These are phyloP conservation scores for Meganola albula DNA, from an alignment of 2,888 invertebrate genomes.

Conservation along the genomic window DNA sequence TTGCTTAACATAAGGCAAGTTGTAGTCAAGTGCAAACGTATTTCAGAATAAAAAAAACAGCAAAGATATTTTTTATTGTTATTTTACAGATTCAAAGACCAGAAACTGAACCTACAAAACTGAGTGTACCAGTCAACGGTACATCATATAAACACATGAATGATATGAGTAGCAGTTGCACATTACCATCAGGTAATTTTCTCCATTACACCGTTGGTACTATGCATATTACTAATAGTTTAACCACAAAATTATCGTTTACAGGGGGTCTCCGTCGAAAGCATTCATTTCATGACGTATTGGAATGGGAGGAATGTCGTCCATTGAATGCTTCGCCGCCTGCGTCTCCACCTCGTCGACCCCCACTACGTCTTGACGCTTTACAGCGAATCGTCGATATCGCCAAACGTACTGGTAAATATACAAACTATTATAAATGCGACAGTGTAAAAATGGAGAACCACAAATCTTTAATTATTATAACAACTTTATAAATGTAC, in stretches of 20 bases:
- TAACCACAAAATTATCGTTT: neutral
- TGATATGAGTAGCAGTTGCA: constrained; percentile 88
- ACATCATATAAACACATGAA: constrained; percentile 64
- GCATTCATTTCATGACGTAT: constrained; percentile 87
- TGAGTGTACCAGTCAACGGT: constrained; percentile 65
- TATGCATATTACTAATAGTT: neutral
- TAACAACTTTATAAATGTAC: no score
- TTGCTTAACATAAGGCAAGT: no score
- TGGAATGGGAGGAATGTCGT: constrained; percentile 80
- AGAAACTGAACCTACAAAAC: constrained; percentile 69
- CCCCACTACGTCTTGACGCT: constrained; percentile 81
- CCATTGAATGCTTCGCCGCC: constrained; percentile 74
- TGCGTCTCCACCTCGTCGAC: constrained; percentile 82
- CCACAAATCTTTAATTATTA: no score
- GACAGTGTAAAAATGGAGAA: no score
- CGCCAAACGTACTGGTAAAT: constrained; percentile 87
- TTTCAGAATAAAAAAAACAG: no score
- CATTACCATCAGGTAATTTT: constrained; percentile 81
- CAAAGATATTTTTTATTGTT: constrained; percentile 9
- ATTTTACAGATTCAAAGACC: constrained; percentile 61
- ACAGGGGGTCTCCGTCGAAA: constrained; percentile 82
- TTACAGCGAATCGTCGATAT: constrained; percentile 92
- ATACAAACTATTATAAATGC: no score
- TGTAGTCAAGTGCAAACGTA: no score
- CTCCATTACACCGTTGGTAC: neutral